phyloP scores from a whole-genome alignment of 2,797 vertebrate species.

The Erpetoichthys calabaricus region DNA sequence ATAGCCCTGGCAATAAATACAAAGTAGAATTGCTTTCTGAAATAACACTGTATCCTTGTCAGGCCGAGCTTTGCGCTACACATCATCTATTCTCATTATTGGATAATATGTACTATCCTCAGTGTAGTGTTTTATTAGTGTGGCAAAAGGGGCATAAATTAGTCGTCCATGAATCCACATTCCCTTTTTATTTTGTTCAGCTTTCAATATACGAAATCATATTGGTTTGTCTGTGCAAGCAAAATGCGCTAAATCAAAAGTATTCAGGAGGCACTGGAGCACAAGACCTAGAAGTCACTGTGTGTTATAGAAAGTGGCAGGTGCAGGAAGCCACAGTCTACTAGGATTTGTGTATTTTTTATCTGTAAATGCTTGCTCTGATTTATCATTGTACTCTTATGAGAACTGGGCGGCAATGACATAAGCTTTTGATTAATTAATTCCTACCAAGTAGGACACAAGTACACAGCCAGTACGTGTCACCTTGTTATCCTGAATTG shows the following conservation, averaged over 20 bases:
- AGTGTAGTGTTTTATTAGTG: constrained; percentile 40
- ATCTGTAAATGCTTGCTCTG: too few species aligned
- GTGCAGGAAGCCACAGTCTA: too few species aligned
- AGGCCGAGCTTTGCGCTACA: constrained; percentile 22
- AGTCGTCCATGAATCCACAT: background rate
- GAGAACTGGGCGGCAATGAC: too few species aligned
- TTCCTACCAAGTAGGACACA: too few species aligned
- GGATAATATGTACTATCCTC: constrained; percentile 24
- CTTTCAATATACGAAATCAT: constrained; percentile 6
- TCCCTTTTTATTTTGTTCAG: constrained; percentile 2
- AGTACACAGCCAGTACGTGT: too few species aligned
- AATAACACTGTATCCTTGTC: constrained; percentile 36
- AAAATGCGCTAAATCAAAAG: constrained; percentile 7
- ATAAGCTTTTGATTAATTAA: too few species aligned
- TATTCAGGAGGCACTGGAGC: constrained; percentile 1
- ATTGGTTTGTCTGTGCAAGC: background rate
- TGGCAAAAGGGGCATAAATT: constrained; percentile 52
- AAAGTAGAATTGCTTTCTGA: constrained; percentile 5
- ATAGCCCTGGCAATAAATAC: constrained; percentile 42
- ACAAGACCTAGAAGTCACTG: background rate
- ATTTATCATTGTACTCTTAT: too few species aligned
- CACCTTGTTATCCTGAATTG: too few species aligned
- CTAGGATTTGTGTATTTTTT: too few species aligned
- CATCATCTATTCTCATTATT: constrained; percentile 37
- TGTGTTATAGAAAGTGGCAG: background rate